Base-by-base conservation (phyloP, 2,888 invertebrate species). In the Platerodrilus igneus region DNA sequence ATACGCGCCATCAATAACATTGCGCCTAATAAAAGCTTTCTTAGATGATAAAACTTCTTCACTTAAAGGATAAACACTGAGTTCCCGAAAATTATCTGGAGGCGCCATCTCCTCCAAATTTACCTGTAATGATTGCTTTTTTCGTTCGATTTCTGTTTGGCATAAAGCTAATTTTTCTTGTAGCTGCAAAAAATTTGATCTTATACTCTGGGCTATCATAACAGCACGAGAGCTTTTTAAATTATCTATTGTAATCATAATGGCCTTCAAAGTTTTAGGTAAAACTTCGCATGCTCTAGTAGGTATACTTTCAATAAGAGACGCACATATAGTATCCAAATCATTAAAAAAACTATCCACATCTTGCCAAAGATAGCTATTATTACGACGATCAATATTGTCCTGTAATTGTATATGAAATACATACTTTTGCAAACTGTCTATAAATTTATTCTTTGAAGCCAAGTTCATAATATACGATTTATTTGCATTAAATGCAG, bases 1-100 rank as follows among this genome's bases (percentile, higher is more conserved):
- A 60, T 84, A 89, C 0, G 73, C 69, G 10, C 83, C 85, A 26
- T 74, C 63, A 1, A 75, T 62, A 34, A 79, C 74, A 56, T 80
- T 82, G 0, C 75, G 73, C n/a, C 75, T 66, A 13, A 79, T 51
- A 56, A 73, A 77, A 0, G 70, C 65, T 4, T 55, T 43, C 9
- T 53, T 47, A 3, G 49, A 37, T 13, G 46, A 49, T 1, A 59
- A 50, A 14, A 72, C 51, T 14, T 73, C 72, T 8, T 64, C 60
- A 1, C 69, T 52, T 1, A 67, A 68, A 0, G 82, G 73, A 53
- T 76, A 71, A 37, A 82, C 73, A 36, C 71, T 60, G 44, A 71
- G 67, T 3, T 71, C 66, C 1, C 78, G 76, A 72, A 76, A 69
- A 39, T 70, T 67, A 46, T 73, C 64, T 37, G 67, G 68, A 13